Evolutionary conservation across 2,888 invertebrate genomes (phyloP).

Genomic region (Galerucella pusilla): DNA sequence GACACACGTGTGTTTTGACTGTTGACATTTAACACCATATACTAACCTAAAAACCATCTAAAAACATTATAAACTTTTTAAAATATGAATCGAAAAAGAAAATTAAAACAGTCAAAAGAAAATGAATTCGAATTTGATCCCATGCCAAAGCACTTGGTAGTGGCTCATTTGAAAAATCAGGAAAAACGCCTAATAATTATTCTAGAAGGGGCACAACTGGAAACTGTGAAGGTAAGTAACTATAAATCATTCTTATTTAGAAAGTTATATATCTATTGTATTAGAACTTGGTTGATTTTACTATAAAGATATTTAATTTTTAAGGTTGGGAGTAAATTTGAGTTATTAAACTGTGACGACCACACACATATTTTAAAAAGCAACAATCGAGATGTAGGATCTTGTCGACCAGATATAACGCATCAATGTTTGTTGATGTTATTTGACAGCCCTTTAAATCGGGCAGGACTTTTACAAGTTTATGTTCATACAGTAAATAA

Average conservation of each 20-base stretch:
- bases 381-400: conserved; percentile 86
- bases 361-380: conserved; percentile 87
- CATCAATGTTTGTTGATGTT: conserved; percentile 81
- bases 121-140: conserved; percentile 84
- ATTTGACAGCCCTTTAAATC: conserved; percentile 94
- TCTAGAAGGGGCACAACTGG: conserved; percentile 93
- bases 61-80: not conserved
- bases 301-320: no score
- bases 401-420: conserved; percentile 74
- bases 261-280: not conserved
- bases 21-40: not conserved
- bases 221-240: conserved; percentile 87
- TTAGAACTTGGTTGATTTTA: not conserved
- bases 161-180: conserved; percentile 82
- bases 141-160: conserved; percentile 79
- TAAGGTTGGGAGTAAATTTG: conserved; percentile 79
- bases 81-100: conserved; percentile 68
- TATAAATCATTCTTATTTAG: not conserved
- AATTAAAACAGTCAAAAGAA: conserved; percentile 66
- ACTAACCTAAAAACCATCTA: not conserved
- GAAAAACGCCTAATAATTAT: conserved; percentile 93
- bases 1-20: not conserved
- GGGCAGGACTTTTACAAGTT: conserved; percentile 96
- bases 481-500: conserved; percentile 92
- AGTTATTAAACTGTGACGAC: conserved; percentile 94